Conservation (phyloP, 2,797 vertebrate species). For the Macropus fuliginosus region DNA sequence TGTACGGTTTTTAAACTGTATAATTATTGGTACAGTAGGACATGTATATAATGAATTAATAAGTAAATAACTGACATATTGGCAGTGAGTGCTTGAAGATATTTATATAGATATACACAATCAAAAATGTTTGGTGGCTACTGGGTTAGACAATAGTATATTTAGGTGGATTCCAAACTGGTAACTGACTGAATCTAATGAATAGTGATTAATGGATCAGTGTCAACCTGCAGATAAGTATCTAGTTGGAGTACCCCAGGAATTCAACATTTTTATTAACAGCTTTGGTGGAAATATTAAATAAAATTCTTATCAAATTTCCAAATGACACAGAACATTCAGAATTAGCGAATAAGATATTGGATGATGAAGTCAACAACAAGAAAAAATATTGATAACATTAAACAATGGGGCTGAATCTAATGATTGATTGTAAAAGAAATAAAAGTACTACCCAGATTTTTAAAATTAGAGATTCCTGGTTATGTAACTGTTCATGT, state of each 20-base stretch:
- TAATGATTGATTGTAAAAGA: background rate
- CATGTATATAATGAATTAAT: background rate
- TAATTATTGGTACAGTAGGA: background rate
- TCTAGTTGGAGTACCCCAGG: background rate
- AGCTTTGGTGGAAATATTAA: background rate
- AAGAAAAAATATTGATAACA: background rate
- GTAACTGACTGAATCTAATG: background rate
- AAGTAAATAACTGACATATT: background rate
- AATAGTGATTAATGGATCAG: background rate
- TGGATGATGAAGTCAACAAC: background rate
- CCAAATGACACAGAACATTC: background rate
- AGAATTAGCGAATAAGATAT: background rate
- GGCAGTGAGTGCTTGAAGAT: background rate
- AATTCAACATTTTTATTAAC: background rate
- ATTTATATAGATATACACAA: background rate
- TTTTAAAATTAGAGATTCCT: background rate
- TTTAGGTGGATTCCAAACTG: background rate
- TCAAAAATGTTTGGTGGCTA: background rate
- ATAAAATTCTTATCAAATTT: background rate
- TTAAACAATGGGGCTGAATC: background rate
- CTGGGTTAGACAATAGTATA: background rate
- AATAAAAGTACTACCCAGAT: background rate
- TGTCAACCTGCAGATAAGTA: background rate
- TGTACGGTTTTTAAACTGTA: background rate
- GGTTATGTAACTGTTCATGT: background rate